Conservation (phyloP, 1,140 invertebrate genomes). For the Cydia fagiglandana region DNA sequence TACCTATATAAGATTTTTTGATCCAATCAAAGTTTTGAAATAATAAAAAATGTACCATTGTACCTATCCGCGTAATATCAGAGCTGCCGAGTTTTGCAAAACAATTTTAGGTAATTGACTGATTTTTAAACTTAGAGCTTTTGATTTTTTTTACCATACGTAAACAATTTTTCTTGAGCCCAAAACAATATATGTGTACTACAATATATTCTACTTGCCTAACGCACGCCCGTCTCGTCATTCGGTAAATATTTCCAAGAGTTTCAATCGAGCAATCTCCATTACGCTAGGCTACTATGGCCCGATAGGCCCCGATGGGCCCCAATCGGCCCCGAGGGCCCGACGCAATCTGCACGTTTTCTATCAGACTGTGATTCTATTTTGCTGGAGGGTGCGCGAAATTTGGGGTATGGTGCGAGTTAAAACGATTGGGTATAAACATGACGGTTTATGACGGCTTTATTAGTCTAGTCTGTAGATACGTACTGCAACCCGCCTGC, state of each 20-base stretch:
- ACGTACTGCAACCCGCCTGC: too few species aligned
- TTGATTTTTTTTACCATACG: too few species aligned
- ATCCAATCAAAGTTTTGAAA: too few species aligned
- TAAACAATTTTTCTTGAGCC: too few species aligned
- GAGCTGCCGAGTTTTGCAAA: too few species aligned
- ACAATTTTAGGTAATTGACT: too few species aligned
- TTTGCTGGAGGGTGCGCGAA: not conserved
- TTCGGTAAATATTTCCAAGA: not conserved
- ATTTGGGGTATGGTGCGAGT: not conserved
- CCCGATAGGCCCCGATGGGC: not conserved
- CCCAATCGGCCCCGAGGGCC: slow-evolving; percentile 15
- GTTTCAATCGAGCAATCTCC: slow-evolving; percentile 14
- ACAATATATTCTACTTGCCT: not conserved
- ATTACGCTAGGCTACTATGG: not conserved
- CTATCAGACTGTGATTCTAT: slow-evolving; percentile 38
- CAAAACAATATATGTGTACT: not conserved
- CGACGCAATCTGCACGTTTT: slow-evolving; percentile 42
- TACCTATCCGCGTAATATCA: too few species aligned
- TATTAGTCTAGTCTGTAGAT: too few species aligned
- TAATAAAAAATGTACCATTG: too few species aligned
- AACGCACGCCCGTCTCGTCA: not conserved
- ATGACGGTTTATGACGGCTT: not conserved
- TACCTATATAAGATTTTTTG: too few species aligned
- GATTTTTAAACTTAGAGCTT: too few species aligned
- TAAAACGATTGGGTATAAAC: not conserved